Percentiles rank a stretch among this genome's conserved stretches.
phyloP scores from a whole-genome alignment of 2,888 invertebrate genomes.

The Therioaphis trifolii region DNA sequence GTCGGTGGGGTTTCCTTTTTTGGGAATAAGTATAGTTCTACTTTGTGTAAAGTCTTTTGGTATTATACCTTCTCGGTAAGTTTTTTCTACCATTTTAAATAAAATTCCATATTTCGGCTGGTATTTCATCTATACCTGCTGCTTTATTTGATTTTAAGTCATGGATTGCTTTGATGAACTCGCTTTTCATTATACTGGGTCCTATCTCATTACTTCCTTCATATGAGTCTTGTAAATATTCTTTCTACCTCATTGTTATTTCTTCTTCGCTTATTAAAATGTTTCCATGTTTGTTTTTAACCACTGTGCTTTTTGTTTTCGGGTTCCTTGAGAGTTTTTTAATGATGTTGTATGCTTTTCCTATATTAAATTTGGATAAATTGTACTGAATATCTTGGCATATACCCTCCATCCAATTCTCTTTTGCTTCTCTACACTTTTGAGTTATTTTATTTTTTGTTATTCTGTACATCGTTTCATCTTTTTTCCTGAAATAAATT shows the following conservation, averaged over 20 bases:
- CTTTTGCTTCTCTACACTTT: background rate
- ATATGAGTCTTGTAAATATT: slow-evolving; percentile 2
- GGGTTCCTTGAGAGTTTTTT: background rate
- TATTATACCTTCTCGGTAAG: slow-evolving; percentile 7
- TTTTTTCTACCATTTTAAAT: slow-evolving; percentile 21
- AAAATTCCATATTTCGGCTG: slow-evolving; percentile 41
- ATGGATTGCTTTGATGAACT: slow-evolving; percentile 28
- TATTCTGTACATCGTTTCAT: background rate
- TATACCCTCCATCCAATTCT: background rate
- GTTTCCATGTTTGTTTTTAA: background rate
- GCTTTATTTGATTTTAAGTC: slow-evolving; percentile 43
- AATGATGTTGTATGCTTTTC: background rate
- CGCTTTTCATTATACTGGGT: slow-evolving; percentile 38
- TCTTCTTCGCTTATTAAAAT: background rate
- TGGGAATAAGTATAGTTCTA: slow-evolving; percentile 5
- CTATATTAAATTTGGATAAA: background rate
- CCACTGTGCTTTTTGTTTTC: background rate
- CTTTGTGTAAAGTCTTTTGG: slow-evolving; percentile 24
- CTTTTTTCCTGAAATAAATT: background rate
- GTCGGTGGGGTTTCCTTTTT: slow-evolving; percentile 24
- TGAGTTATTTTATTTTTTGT: background rate
- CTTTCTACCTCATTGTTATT: background rate
- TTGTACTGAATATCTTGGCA: background rate
- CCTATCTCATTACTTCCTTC: slow-evolving; percentile 13
- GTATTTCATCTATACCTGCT: slow-evolving; percentile 43